These are phyloP conservation scores for Australoheros scitulus DNA, from an alignment of 2,113 vertebrate species.

Conservation along the genomic window DNA sequence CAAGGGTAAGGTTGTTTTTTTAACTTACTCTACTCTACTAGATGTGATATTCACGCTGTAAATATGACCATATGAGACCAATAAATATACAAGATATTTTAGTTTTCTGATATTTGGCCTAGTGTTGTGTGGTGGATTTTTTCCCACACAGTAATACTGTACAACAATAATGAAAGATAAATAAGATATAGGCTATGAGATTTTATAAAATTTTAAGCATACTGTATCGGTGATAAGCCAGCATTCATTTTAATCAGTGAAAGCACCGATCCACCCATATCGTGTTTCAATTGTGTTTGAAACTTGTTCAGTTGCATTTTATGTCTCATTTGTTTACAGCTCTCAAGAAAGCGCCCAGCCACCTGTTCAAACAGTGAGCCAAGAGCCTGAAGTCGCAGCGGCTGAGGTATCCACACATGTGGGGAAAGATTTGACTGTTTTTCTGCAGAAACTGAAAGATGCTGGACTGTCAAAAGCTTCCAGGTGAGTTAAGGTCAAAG, in stretches of 20 bases:
- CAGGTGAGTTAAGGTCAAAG: slow-evolving; percentile 51
- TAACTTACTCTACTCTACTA: too few relatives aligned
- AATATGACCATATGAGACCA: not conserved
- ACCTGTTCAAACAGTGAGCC: not conserved
- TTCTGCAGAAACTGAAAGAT: slow-evolving; percentile 67
- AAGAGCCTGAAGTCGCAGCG: not conserved
- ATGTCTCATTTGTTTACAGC: not conserved
- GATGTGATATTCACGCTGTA: not conserved
- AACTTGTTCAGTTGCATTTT: not conserved
- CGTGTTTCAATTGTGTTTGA: not conserved
- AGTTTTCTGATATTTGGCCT: not conserved
- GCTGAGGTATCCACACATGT: not conserved
- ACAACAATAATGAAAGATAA: not conserved
- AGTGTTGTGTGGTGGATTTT: not conserved
- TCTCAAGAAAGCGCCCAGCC: not conserved
- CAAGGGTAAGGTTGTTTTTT: slow-evolving; percentile 12
- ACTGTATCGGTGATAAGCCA: not conserved
- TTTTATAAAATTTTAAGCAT: not conserved
- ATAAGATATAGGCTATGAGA: not conserved
- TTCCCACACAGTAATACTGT: not conserved
- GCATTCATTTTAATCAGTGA: not conserved
- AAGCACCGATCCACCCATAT: too few relatives aligned
- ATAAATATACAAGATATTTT: not conserved
- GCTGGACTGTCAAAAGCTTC: slow-evolving; percentile 39
- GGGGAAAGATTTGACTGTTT: slow-evolving; percentile 34